Percentiles rank a stretch among this genome's conserved stretches.
phyloP scores from a whole-genome alignment of 2,888 invertebrate species.

The Rhaphigaster nebulosa region DNA sequence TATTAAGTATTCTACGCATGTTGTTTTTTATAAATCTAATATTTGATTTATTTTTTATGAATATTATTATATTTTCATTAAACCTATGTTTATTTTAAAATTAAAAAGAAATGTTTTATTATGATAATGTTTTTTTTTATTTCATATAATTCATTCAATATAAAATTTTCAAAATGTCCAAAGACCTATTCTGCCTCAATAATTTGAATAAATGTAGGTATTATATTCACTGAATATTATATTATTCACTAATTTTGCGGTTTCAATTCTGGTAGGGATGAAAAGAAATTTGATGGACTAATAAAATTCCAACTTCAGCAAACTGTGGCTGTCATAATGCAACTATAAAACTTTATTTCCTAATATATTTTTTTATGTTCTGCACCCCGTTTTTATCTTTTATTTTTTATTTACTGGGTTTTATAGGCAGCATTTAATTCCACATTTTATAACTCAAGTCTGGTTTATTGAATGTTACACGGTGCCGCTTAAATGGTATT shows the following conservation, averaged over 20 bases:
- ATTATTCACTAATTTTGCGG: neutral
- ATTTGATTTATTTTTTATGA: too few relatives aligned
- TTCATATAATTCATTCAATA: too few relatives aligned
- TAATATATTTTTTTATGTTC: slow-evolving; percentile 3
- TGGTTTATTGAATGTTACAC: neutral
- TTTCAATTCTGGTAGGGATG: neutral
- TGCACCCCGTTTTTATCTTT: neutral
- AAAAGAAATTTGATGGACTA: neutral
- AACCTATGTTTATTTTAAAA: too few relatives aligned
- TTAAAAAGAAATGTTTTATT: too few relatives aligned
- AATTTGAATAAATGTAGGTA: too few relatives aligned
- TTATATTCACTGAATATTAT: neutral
- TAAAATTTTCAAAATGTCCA: too few relatives aligned
- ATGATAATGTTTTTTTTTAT: too few relatives aligned
- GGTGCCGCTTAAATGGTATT: neutral
- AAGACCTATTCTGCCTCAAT: too few relatives aligned
- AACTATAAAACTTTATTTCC: neutral
- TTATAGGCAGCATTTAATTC: neutral
- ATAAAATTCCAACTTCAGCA: neutral
- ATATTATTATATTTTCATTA: too few relatives aligned
- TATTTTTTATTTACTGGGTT: neutral
- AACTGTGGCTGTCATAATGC: neutral
- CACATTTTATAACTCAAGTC: neutral
- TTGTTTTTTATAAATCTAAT: too few relatives aligned
- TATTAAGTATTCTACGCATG: too few relatives aligned